phyloP scores from a whole-genome alignment of 2,113 vertebrate genomes.

The Labeo catla region DNA sequence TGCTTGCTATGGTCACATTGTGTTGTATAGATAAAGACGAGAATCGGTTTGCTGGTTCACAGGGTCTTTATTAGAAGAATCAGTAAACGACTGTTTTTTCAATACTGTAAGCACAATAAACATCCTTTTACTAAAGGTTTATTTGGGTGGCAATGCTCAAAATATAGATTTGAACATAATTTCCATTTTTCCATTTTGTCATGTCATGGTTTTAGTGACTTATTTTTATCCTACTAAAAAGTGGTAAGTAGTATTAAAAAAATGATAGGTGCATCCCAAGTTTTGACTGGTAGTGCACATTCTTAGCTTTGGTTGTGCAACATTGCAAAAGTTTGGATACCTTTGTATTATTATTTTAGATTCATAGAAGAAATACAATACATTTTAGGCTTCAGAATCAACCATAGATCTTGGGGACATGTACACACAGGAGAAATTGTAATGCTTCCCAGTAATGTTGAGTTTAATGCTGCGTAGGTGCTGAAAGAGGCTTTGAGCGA shows the following conservation, averaged over 20 bases:
- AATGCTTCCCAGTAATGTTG: conserved; percentile 58
- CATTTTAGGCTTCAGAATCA: conserved; percentile 4
- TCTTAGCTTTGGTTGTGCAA: neutral
- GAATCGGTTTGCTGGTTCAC: too few relatives aligned
- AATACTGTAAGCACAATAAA: too few relatives aligned
- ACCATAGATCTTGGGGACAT: conserved; percentile 22
- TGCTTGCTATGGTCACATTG: too few relatives aligned
- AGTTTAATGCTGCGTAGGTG: conserved; percentile 50
- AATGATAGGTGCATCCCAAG: neutral
- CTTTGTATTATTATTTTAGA: neutral
- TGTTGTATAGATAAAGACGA: too few relatives aligned
- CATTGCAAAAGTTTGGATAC: too few relatives aligned
- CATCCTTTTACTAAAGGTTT: too few relatives aligned
- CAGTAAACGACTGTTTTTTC: too few relatives aligned
- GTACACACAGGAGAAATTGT: conserved; percentile 55
- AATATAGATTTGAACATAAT: too few relatives aligned
- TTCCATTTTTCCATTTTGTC: too few relatives aligned
- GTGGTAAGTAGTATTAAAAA: neutral
- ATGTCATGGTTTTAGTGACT: neutral
- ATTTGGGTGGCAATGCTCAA: too few relatives aligned
- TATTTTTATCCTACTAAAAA: neutral
- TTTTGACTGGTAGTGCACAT: neutral
- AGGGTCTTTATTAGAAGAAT: too few relatives aligned
- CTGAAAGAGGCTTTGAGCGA: conserved; percentile 53
- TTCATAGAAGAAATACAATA: conserved; percentile 26